Conservation (phyloP, 2,888 invertebrate species). For the Odontocolon sp. region DNA sequence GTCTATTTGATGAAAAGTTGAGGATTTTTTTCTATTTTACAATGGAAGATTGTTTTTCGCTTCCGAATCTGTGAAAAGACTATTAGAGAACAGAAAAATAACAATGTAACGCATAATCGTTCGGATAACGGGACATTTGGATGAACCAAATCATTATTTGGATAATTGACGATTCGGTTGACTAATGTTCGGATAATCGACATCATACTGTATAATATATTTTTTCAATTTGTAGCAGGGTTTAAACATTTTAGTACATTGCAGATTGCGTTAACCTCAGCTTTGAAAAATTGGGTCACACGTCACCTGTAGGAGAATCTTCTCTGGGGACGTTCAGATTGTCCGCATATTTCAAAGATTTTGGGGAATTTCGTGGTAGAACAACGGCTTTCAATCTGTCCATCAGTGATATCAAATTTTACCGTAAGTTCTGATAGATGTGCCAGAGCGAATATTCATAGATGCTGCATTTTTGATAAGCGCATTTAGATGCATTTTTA, state of each 20-base stretch:
- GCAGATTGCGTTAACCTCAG: conserved; percentile 70
- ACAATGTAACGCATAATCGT: no score
- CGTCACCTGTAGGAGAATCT: conserved; percentile 58
- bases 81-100: no score
- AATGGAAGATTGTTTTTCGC: no score
- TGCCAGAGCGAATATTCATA: neutral
- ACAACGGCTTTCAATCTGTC: conserved; percentile 76
- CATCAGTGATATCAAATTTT: conserved; percentile 69
- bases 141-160: no score
- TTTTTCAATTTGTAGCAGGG: neutral
- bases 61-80: no score
- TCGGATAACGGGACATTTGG: no score
- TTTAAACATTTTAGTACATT: neutral
- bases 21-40: no score
- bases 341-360: conserved; percentile 68
- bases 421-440: conserved; percentile 65
- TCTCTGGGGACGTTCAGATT: conserved; percentile 69
- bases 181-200: no score
- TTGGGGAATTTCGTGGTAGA: conserved; percentile 56
- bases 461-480: neutral
- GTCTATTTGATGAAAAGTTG: no score
- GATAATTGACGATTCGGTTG: no score
- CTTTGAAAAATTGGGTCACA: conserved; percentile 67
- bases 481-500: no score
- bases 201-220: no score